Base-by-base conservation (phyloP, 2,113 vertebrate genomes). In the Hippolais icterina region DNA sequence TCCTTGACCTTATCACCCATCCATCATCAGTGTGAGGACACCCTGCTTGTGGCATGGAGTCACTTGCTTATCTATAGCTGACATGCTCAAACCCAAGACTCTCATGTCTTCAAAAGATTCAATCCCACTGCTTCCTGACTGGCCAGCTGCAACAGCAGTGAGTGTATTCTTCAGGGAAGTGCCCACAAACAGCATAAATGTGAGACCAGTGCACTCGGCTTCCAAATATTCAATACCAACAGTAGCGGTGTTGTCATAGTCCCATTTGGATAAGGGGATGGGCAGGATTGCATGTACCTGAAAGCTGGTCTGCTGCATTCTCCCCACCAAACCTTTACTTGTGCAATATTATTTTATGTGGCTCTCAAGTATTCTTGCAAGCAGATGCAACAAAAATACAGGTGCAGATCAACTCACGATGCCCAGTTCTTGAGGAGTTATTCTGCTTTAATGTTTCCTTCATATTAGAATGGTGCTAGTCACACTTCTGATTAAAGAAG, bases 231-330 rank as follows among this genome's bases (percentile, higher is more conserved):
- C 33, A 79, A 18, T n/a, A 15, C 23, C 28, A 83, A 41, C 11
- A 46, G 56, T 6, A 70, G 28, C 0, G 0, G 14, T 59, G 33
- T 63, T 94, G 71, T 65, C 35, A 41, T 11, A 65, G 25, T 37
- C 21, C 15, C 0, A 0, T 37, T 71, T 77, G 70, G 72, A 37
- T 61, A 49, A 42, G 53, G 25, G 46, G 28, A 60, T 0, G 3
- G 61, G 61, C 70, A 90, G 63, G 56, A 41, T 85, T 57, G 72
- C 0, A 1, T 15, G 13, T 18, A 56, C 47, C 60, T 81, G 56
- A 70, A 82, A 84, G 29, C 74, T 64, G 54, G 33, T 33, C 63
- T 90, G 22, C 41, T 72, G 1, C 11, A 6, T 69, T 80, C 31
- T 83, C 56, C 35, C 41, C 61, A 46, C 44, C 44, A 87, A 79